These are phyloP conservation scores for Diplolepis rosae DNA, from an alignment of 2,888 invertebrate genomes.

Conservation along the genomic window DNA sequence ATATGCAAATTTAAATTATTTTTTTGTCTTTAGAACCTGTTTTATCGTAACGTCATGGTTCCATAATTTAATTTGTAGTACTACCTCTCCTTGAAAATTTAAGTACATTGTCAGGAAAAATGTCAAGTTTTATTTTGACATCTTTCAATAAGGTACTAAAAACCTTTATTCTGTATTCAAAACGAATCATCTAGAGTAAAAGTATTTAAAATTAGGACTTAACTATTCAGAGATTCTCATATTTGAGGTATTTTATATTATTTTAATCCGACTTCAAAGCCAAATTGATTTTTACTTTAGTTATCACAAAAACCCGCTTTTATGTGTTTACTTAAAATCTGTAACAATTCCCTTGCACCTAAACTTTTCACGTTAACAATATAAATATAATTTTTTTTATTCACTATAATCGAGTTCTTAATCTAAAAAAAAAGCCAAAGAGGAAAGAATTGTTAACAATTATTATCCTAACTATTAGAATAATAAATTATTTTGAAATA, in stretches of 20 bases:
- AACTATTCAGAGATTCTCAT: background rate
- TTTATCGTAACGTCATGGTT: background rate
- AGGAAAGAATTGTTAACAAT: background rate
- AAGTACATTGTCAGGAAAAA: slow-evolving; percentile 16
- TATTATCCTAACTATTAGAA: background rate
- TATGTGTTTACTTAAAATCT: background rate
- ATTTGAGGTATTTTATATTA: background rate
- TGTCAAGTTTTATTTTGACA: slow-evolving; percentile 12
- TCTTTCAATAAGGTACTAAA: background rate
- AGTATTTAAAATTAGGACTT: slow-evolving; percentile 18
- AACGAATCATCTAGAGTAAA: background rate
- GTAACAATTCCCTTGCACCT: background rate
- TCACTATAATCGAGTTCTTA: background rate
- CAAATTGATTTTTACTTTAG: background rate
- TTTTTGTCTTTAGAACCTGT: background rate
- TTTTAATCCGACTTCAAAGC: background rate
- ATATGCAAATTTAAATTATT: background rate
- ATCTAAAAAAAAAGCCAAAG: background rate
- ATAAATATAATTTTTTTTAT: background rate
- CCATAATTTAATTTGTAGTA: background rate
- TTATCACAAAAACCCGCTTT: slow-evolving; percentile 14
- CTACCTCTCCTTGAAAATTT: background rate
- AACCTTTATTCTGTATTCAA: background rate
- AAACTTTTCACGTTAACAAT: background rate
- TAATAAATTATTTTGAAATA: background rate